Evolutionary conservation across 1,140 invertebrate species (phyloP), one percentile per base, ranked within the genome.

Genomic region (Metaphire vulgaris): DNA sequence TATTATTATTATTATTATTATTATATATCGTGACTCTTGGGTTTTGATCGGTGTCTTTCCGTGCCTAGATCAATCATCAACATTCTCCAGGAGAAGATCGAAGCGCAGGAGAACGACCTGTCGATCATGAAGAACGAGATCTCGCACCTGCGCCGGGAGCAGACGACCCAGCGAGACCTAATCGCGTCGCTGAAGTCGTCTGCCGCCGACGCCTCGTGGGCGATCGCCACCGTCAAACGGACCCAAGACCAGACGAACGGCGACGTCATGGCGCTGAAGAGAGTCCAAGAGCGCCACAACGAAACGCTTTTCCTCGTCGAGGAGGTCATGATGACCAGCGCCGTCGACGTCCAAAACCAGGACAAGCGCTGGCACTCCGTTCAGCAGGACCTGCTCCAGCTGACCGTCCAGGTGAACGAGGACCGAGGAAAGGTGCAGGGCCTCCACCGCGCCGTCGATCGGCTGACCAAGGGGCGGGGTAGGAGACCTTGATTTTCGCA

Each of bases 91-190:
- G 41, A 56, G 41, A 56, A 56, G 21, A 21, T 56, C 6, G 41
- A 56, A 56, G 41, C 41, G 41, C 41, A 56, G 41, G 41, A 56
- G 41, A 56, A 56, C 41, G 41, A 56, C 41, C 41, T 56, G 41
- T 56, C 41, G 21, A 56, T 56, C 41, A 56, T 56, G 41, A 56
- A 56, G 41, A 56, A 56, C 41, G 41, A 56, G 41, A 56, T 56
- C 41, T 56, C 41, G 41, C 41, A 56, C 6, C 6, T 56, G 41
- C 6, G 41, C 6, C 41, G 41, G 21, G 41, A 56, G 41, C 41
- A 56, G 21, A 21, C 41, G 21, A 21, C 41, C 41, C 41, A 56
- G 41, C 41, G 41, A 56, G 41, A 56, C 6, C 6, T 56, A 21
- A 56, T 56, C 41, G 41, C 41, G 21, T 56, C 41, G 41, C 41